Conservation (phyloP, 2,888 invertebrate species). For the Aelia acuminata region DNA sequence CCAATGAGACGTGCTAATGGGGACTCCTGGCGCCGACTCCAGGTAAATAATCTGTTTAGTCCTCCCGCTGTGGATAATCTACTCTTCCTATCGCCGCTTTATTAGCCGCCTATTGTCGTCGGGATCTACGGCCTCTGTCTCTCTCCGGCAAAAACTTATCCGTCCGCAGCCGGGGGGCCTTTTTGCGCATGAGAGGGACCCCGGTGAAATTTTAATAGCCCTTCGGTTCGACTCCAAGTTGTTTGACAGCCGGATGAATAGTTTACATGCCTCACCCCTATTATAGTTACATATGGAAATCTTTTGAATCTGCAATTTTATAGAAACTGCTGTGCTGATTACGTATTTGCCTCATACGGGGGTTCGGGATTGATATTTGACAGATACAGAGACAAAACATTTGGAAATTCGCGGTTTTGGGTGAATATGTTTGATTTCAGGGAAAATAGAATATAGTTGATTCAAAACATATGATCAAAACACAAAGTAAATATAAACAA, state of each 20-base stretch:
- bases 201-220: not conserved
- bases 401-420: too few relatives aligned
- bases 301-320: too few relatives aligned
- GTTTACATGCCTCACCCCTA: not conserved
- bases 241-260: not conserved
- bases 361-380: too few relatives aligned
- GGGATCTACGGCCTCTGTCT: constrained; percentile 7
- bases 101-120: constrained; percentile 34
- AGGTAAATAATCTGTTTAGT: constrained; percentile 46
- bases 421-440: too few relatives aligned
- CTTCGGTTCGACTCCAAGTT: not conserved
- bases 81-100: constrained; percentile 25
- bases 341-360: too few relatives aligned
- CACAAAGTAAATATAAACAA: too few relatives aligned
- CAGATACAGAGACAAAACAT: too few relatives aligned
- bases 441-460: too few relatives aligned
- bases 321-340: too few relatives aligned
- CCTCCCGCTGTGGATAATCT: not conserved
- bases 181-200: not conserved
- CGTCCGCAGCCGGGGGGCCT: not conserved
- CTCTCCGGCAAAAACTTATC: constrained; percentile 18
- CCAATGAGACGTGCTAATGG: constrained; percentile 31
- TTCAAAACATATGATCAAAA: too few relatives aligned
- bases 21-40: not conserved
- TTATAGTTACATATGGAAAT: too few relatives aligned